Evolutionary conservation across 2,113 vertebrate species (phyloP), one percentile per base, ranked within the genome.

Genomic region (crab-eating macaque (Macaca fascicularis)): DNA sequence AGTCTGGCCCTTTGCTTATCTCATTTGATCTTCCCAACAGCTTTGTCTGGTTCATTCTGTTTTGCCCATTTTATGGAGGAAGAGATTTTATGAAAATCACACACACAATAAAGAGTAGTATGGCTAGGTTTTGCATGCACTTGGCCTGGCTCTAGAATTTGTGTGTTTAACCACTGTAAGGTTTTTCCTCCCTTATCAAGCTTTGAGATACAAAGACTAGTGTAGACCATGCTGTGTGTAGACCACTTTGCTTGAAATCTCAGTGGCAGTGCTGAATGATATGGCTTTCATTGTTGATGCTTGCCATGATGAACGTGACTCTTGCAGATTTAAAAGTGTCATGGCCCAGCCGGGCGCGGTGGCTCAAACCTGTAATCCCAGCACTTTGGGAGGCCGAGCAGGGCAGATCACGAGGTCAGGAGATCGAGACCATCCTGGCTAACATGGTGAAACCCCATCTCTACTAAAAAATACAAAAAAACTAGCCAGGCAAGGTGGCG

Each of bases 341-440:
- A 3, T 79, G 45, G 10, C 50, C 45, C 3, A 13, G 48, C 48
- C 3, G 3, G 48, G 13, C 13, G 0, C 13, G 0, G 48, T 50
- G 48, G 13, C 48, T 50, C 48, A 50, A 50, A 3, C 48, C 13
- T 50, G 48, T 50, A 50, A 50, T 50, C 48, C 48, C 48, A 50
- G 48, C 48, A 14, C 0, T 50, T 50, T 50, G 48, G 3, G 48
- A 50, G 48, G 48, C 48, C 13, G 13, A 50, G 48, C 14, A 3
- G 13, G 48, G 48, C 48, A 13, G 48, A 50, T 14, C 48, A 50
- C 0, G 48, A 50, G 48, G 48, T 50, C 48, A 50, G 48, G 48
- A 50, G 48, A 14, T 50, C 3, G 13, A 50, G 48, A 50, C 48
- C 48, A 50, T 50, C 48, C 48, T 50, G 48, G 48, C 48, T 50